A percentile compares a stretch with the other conserved stretches of the same genome.
Conservation (phyloP, 2,797 vertebrate genomes). For the Hybognathus amarus region DNA sequence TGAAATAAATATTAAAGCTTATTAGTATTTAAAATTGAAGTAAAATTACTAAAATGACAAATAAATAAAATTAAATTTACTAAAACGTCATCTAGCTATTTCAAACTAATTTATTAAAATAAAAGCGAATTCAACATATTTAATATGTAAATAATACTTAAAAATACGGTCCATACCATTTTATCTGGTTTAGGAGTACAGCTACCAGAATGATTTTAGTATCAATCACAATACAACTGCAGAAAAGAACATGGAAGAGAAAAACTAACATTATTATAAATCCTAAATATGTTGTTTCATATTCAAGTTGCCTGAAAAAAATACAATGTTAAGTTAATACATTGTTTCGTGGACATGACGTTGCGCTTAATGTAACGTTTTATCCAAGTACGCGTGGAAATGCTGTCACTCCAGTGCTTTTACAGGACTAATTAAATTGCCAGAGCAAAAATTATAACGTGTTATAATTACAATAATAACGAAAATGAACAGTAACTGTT, state of each 20-base stretch:
- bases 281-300: not conserved
- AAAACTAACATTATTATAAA: not conserved
- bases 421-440: not conserved
- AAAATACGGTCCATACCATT: conserved; percentile 25
- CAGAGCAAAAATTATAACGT: not conserved
- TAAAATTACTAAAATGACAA: no score
- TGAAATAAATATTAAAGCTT: not conserved
- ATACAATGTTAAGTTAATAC: not conserved
- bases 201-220: conserved; percentile 11
- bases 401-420: not conserved
- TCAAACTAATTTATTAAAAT: not conserved
- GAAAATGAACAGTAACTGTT: no score
- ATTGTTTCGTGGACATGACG: not conserved
- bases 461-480: not conserved
- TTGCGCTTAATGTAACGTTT: not conserved
- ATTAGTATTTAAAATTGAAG: not conserved
- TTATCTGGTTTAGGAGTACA: conserved; percentile 16
- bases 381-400: not conserved
- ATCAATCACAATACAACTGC: conserved; percentile 6
- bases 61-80: not conserved
- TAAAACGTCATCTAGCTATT: not conserved
- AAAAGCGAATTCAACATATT: not conserved
- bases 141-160: no score
- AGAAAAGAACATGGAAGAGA: not conserved
- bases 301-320: not conserved